A percentile compares a stretch with the other conserved stretches of the same genome.
Evolutionary conservation across 1,140 invertebrate species (phyloP).

Genomic region (Drosophila sp.): DNA sequence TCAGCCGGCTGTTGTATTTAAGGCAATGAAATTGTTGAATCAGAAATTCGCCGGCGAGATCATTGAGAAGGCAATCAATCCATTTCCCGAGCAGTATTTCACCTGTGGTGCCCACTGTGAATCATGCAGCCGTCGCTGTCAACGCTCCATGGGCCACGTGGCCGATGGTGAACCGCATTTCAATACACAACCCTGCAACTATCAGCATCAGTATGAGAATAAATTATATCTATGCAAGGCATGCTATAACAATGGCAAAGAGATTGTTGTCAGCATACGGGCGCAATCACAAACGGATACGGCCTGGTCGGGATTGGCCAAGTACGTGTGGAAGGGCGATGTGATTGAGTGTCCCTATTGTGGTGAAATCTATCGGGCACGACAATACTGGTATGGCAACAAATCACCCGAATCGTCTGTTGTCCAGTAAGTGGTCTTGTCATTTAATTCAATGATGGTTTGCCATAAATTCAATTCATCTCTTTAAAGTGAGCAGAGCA

Average conservation of each 20-base stretch:
- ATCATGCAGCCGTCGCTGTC: conserved; percentile 90
- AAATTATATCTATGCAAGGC: conserved; percentile 90
- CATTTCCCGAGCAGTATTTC: conserved; percentile 93
- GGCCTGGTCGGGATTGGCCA: conserved; percentile 90
- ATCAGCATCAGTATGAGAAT: conserved; percentile 93
- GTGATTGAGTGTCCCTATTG: conserved; percentile 92
- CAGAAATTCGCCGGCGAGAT: conserved; percentile 91
- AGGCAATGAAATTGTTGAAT: conserved; percentile 89
- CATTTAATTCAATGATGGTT: neutral
- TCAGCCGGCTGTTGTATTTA: conserved; percentile 88
- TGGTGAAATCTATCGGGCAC: conserved; percentile 92
- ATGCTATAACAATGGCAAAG: conserved; percentile 83
- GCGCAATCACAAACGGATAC: conserved; percentile 88
- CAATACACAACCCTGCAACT: conserved; percentile 87
- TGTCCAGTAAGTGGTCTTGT: conserved; percentile 84
- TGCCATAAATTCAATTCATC: too few relatives aligned
- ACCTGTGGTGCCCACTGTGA: conserved; percentile 90
- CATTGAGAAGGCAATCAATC: conserved; percentile 86
- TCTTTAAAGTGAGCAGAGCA: too few relatives aligned
- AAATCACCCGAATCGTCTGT: conserved; percentile 89
- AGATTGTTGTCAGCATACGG: conserved; percentile 87
- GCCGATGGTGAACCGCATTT: conserved; percentile 88
- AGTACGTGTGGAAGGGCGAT: conserved; percentile 93
- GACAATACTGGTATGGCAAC: conserved; percentile 95
- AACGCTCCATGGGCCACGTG: conserved; percentile 91